A percentile compares a stretch with the other conserved stretches of the same genome.
Conservation (phyloP, 1,140 invertebrate species). For the Dufourea novaeangliae region DNA sequence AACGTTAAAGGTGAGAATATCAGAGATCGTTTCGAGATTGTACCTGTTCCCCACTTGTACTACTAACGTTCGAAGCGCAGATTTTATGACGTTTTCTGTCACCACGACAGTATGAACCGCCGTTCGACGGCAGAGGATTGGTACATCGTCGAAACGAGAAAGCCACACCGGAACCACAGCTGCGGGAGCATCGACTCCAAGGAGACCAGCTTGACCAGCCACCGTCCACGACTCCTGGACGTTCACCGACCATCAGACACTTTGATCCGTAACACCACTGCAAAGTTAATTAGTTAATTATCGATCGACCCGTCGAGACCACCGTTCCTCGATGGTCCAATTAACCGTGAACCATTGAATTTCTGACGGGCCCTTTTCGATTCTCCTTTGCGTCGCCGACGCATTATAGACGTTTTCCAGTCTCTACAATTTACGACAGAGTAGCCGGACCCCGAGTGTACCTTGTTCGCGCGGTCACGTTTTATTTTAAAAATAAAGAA, state of each 20-base stretch:
- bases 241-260: slow-evolving; percentile 83
- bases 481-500: background rate
- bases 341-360: slow-evolving; percentile 4
- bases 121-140: slow-evolving; percentile 80
- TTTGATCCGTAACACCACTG: slow-evolving; percentile 85
- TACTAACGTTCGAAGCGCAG: slow-evolving; percentile 82
- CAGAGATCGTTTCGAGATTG: too few species aligned
- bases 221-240: slow-evolving; percentile 82
- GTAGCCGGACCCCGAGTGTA: too few species aligned
- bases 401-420: too few species aligned
- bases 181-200: slow-evolving; percentile 83
- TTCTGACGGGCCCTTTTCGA: background rate
- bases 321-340: background rate
- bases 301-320: background rate
- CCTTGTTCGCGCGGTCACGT: background rate
- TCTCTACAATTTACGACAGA: too few species aligned
- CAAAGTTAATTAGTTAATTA: slow-evolving; percentile 54
- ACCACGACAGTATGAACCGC: slow-evolving; percentile 82
- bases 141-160: slow-evolving; percentile 74
- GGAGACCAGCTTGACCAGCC: slow-evolving; percentile 83
- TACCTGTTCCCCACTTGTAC: too few species aligned
- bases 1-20: too few species aligned
- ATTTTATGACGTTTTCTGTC: slow-evolving; percentile 80
- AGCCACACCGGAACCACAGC: slow-evolving; percentile 84
- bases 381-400: too few species aligned